Evolutionary conservation across 1,140 invertebrate species (phyloP).

Genomic region (Trichoplusia ni): DNA sequence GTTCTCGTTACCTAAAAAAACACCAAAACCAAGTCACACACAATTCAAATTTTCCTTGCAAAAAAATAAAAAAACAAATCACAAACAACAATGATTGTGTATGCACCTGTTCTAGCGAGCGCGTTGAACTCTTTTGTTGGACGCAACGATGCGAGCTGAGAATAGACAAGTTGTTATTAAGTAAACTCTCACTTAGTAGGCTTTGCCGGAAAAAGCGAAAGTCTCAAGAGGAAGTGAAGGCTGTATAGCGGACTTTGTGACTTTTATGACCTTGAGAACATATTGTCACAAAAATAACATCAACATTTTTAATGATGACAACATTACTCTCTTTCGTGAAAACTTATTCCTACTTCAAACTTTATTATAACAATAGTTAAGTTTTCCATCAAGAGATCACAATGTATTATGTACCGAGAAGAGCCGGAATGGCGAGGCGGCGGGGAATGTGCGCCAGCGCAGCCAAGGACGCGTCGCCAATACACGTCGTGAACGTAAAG

Average conservation of each 20-base stretch:
- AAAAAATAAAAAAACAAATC: not conserved
- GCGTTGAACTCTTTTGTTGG: constrained; percentile 48
- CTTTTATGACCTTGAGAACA: not conserved
- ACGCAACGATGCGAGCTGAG: not conserved
- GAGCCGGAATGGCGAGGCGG: constrained; percentile 35
- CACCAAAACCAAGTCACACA: no score
- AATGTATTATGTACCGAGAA: not conserved
- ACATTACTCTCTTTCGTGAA: no score
- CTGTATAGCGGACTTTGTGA: not conserved
- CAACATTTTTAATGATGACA: no score
- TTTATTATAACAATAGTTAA: not conserved
- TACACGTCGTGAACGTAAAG: not conserved
- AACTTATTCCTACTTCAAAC: no score
- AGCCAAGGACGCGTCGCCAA: constrained; percentile 38
- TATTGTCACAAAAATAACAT: no score
- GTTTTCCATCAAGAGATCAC: not conserved
- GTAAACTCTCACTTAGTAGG: not conserved
- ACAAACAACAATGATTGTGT: not conserved
- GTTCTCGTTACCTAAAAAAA: no score
- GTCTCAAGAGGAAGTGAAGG: not conserved
- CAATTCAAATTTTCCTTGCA: not conserved
- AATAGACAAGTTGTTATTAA: not conserved
- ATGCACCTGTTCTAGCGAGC: not conserved
- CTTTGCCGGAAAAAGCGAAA: constrained; percentile 21
- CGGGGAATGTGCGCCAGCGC: constrained; percentile 46